These are phyloP conservation scores for Trichosurus vulpecula DNA, from an alignment of 2,797 vertebrate genomes.

Conservation along the genomic window DNA sequence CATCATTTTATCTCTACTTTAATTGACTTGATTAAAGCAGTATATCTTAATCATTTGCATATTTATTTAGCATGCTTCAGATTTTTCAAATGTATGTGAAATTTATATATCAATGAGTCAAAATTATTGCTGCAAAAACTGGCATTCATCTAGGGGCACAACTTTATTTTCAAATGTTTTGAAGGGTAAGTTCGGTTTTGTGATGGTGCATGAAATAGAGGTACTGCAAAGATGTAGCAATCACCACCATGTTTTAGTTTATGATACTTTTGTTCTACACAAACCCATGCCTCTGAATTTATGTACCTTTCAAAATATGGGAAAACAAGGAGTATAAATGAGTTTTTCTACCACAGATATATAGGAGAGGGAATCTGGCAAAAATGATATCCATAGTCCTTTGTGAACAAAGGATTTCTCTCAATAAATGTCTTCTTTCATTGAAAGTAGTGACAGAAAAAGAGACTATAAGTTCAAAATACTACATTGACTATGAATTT, in stretches of 20 bases:
- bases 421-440: not conserved
- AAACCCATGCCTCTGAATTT: not conserved
- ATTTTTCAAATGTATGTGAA: slow-evolving; percentile 54
- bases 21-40: slow-evolving; percentile 39
- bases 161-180: slow-evolving; percentile 37
- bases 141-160: not conserved
- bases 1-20: slow-evolving; percentile 23
- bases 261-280: not conserved
- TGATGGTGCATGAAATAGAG: not conserved
- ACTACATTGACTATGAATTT: not conserved
- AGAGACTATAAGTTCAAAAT: not conserved
- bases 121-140: slow-evolving; percentile 12
- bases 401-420: not conserved
- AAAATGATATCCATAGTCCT: not conserved
- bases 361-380: not conserved
- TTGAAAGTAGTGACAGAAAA: not conserved
- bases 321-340: not conserved
- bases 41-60: slow-evolving; percentile 29
- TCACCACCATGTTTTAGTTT: not conserved
- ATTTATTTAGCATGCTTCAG: slow-evolving; percentile 50
- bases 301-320: slow-evolving; percentile 8
- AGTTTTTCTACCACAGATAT: not conserved
- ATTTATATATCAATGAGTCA: slow-evolving; percentile 36
- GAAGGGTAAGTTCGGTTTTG: not conserved
- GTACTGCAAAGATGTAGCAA: not conserved